Base-by-base conservation (phyloP, 2,888 invertebrate genomes). In the Griposia aprilina region DNA sequence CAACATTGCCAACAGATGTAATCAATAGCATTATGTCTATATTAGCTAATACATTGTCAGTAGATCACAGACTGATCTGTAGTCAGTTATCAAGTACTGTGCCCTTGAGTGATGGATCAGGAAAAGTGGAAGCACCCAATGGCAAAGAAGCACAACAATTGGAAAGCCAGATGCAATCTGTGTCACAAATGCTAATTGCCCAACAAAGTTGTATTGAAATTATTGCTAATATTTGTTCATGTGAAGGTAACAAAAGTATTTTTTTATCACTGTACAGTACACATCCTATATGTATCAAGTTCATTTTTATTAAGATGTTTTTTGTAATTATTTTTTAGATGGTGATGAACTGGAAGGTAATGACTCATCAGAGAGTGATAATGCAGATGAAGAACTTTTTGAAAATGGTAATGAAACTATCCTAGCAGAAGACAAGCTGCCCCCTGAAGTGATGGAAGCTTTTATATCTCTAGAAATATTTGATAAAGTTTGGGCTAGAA, bases 121-220 rank as follows among this genome's bases (percentile, higher is more conserved):
- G 94, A 7, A 95, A 95, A 82, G 85, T 92, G 1, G 90, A 90
- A 62, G 71, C 92, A 23, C 93, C 94, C 10, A 95, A 94, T 83
- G 95, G 94, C 30, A 94, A 95, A 81, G 94, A 94, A 50, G 95
- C 94, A 7, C 94, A 95, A 67, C 92, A 93, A 5, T 91, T 97
- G 23, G 97, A 97, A 45, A 96, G 94, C 73, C 96, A 97, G 73
- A 89, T 97, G 7, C 95, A 96, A 80, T 94, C 97, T 69, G 93
- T 97, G 2, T 95, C 95, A 81, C 96, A 97, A 87, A 94, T 98
- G 80, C 90, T 98, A n/a, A 97, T 97, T 84, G 97, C 98, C 0
- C 98, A 98, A 91, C 97, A 98, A 88, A 97, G 97, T 91, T 97
- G 98, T 0, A 94, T 98, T 65, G 98, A 98, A 94, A 97, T 98